Conservation (phyloP, 2,113 vertebrate species). For the Semnopithecus entellus region DNA sequence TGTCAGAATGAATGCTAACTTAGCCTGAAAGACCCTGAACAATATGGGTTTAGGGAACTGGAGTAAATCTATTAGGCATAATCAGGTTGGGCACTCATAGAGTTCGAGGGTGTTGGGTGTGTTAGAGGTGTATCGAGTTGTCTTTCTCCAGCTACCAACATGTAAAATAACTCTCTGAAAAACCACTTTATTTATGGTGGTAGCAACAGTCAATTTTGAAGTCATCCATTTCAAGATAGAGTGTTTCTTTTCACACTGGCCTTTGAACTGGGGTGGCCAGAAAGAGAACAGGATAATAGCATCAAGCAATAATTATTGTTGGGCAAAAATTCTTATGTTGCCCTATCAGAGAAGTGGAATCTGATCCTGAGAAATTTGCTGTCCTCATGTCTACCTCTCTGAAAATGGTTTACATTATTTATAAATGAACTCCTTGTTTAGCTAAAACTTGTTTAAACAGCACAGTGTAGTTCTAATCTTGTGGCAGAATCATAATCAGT, state of each 20-base stretch:
- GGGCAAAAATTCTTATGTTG: neutral
- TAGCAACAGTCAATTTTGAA: neutral
- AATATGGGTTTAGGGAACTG: neutral
- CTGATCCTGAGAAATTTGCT: neutral
- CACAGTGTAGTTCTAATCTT: neutral
- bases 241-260: neutral
- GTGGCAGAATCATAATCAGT: neutral
- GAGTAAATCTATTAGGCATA: neutral
- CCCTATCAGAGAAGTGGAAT: neutral
- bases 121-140: neutral
- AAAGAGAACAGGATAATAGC: neutral
- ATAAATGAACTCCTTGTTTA: neutral
- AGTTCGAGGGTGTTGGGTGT: neutral
- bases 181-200: neutral
- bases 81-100: neutral
- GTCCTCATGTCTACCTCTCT: neutral
- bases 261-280: neutral
- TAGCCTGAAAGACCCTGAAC: neutral
- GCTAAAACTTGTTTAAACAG: neutral
- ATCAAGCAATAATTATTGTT: too few relatives aligned
- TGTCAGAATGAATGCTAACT: constrained; percentile 17
- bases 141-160: neutral
- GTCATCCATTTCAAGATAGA: neutral
- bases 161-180: neutral
- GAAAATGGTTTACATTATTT: neutral